Base-by-base conservation (phyloP, 2,797 vertebrate species). In the Enteromius trimaculatus region DNA sequence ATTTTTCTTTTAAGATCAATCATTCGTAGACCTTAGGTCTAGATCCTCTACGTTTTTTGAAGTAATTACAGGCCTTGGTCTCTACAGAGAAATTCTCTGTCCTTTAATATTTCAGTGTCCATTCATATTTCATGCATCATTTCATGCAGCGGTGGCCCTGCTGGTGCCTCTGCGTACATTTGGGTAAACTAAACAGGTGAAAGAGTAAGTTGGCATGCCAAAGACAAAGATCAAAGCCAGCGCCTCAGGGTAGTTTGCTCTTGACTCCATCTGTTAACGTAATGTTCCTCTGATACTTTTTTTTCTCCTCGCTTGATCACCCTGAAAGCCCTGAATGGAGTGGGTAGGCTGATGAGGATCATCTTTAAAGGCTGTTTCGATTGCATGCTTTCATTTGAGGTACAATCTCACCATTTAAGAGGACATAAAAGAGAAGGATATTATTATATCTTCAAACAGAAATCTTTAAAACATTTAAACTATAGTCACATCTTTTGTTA, bases 181-280 rank as follows among this genome's bases (percentile, higher is more conserved):
- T 84, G 89, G 87, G 82, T 82, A 90, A 86, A 82, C 80, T 81
- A 69, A 81, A 79, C 86, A 86, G 77, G 84, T 87, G 58, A 84
- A 76, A 65, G 64, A 85, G 80, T 86, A 79, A 71, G 55, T 88
- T 83, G 85, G 84, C 83, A 88, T 86, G 90, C 92, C 87, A 92
- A 91, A 92, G 90, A 92, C 88, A 91, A 91, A 93, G 91, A 94
- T 93, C 90, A 94, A 93, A 93, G 93, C 80, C 11, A 76, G 82
- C 60, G 87, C 91, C 90, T 47, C 3, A 58, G 90, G 92, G 90
- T 42, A 88, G 75, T 71, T 86, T 88, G 88, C 89, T 83, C 90
- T 34, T 26, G 87, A 89, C 90, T 91, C 90, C 89, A 92, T 92
- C 89, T 92, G 91, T 90, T 91, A 86, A 86, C 86, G 77, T 76